These are phyloP conservation scores for Therioaphis trifolii DNA, from an alignment of 2,888 invertebrate species.

Conservation along the genomic window DNA sequence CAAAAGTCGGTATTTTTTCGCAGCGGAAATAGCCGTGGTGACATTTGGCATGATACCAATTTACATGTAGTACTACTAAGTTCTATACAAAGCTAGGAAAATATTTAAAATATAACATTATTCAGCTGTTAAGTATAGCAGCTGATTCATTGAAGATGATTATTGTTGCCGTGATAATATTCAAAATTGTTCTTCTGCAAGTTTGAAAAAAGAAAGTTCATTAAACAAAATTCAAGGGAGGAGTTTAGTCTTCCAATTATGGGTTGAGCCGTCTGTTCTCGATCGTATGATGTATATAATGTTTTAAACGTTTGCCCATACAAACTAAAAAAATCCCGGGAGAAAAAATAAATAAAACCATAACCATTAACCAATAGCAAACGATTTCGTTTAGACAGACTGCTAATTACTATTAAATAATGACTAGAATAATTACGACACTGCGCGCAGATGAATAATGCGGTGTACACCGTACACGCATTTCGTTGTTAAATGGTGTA, in stretches of 20 bases:
- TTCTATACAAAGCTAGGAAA: background rate
- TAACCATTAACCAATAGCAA: constrained; percentile 43
- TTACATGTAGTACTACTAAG: background rate
- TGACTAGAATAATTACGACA: constrained; percentile 43
- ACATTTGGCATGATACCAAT: constrained; percentile 12
- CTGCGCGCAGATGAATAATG: constrained; percentile 33
- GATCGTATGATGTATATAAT: background rate
- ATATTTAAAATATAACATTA: background rate
- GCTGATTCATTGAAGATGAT: background rate
- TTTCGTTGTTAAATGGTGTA: constrained; percentile 39
- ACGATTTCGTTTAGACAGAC: constrained; percentile 43
- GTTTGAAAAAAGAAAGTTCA: constrained; percentile 34
- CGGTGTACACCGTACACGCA: background rate
- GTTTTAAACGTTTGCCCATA: constrained; percentile 20
- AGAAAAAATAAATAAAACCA: background rate
- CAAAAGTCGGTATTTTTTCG: constrained; percentile 14
- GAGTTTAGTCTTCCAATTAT: constrained; percentile 40
- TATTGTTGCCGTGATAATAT: background rate
- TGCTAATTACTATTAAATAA: constrained; percentile 60
- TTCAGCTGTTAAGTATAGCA: too few relatives aligned
- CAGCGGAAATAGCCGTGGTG: constrained; percentile 25
- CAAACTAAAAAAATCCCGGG: constrained; percentile 15
- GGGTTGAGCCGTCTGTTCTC: constrained; percentile 38
- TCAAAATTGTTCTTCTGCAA: background rate
- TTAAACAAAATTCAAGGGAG: constrained; percentile 37